Conservation (phyloP, 2,113 vertebrate species). For the Nothobranchius kuhntae region DNA sequence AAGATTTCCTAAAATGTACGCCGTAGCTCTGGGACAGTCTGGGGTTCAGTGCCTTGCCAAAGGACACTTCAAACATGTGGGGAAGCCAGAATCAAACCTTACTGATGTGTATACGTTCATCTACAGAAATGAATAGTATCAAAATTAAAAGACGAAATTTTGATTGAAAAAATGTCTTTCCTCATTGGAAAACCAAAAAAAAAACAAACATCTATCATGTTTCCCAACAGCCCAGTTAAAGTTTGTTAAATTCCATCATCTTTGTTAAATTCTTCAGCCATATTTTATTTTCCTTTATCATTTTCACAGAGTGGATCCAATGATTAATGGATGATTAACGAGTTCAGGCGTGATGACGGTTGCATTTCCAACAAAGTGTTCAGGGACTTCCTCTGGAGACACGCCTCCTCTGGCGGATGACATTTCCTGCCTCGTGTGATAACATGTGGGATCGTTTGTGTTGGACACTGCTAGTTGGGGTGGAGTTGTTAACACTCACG, state of each 20-base stretch:
- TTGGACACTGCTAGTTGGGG: constrained; percentile 31
- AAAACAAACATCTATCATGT: neutral
- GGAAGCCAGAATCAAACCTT: no score
- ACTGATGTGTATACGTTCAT: no score
- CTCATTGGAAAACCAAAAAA: neutral
- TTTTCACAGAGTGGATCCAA: constrained; percentile 13
- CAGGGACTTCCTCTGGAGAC: constrained; percentile 55
- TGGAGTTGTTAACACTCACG: constrained; percentile 37
- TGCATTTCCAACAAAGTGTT: constrained; percentile 41
- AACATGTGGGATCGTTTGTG: constrained; percentile 50
- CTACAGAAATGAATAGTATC: no score
- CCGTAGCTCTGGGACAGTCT: no score
- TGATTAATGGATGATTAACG: constrained; percentile 53
- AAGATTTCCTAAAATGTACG: no score
- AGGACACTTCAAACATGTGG: no score
- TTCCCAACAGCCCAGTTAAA: constrained; percentile 1
- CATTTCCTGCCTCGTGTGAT: constrained; percentile 69
- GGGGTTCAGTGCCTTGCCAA: no score
- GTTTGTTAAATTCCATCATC: constrained; percentile 1
- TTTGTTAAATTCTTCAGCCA: no score
- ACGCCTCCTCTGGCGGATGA: constrained; percentile 51
- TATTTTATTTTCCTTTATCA: neutral
- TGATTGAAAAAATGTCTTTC: no score
- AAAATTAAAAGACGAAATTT: no score
- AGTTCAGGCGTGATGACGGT: constrained; percentile 16